Evolutionary conservation across 1,140 invertebrate species (phyloP).

Genomic region (Diploscapter pachys): DNA sequence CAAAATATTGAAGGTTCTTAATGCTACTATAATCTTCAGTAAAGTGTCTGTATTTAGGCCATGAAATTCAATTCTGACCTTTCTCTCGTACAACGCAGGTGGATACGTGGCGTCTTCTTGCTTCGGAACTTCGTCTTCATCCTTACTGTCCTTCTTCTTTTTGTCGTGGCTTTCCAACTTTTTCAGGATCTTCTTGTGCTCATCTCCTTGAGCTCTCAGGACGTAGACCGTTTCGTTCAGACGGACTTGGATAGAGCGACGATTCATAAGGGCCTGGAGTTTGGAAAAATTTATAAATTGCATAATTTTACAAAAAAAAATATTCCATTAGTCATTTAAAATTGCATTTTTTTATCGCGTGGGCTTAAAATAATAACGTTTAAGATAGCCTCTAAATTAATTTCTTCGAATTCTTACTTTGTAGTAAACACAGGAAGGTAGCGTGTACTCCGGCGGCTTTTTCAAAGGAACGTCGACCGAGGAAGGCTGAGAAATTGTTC

Average conservation of each 20-base stretch:
- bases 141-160: conserved; percentile 26
- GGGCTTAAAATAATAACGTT: no score
- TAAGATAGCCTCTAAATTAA: no score
- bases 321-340: neutral
- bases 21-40: no score
- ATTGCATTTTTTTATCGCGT: neutral
- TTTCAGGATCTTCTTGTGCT: conserved; percentile 43
- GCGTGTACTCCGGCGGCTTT: conserved; percentile 42
- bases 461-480: conserved; percentile 40
- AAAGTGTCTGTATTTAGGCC: no score
- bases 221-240: conserved; percentile 57
- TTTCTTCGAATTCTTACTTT: conserved; percentile 3
- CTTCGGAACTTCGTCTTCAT: conserved; percentile 10
- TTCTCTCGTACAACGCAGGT: neutral
- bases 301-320: neutral
- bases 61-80: no score
- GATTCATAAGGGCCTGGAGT: conserved; percentile 44
- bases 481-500: conserved; percentile 30
- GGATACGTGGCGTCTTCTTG: conserved; percentile 3
- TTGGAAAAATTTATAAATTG: neutral
- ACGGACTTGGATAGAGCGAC: conserved; percentile 49
- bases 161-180: conserved; percentile 34
- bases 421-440: conserved; percentile 48
- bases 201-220: conserved; percentile 44
- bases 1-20: no score